Evolutionary conservation across 2,113 vertebrate species (phyloP).

Genomic region (Vireo altiloquus): DNA sequence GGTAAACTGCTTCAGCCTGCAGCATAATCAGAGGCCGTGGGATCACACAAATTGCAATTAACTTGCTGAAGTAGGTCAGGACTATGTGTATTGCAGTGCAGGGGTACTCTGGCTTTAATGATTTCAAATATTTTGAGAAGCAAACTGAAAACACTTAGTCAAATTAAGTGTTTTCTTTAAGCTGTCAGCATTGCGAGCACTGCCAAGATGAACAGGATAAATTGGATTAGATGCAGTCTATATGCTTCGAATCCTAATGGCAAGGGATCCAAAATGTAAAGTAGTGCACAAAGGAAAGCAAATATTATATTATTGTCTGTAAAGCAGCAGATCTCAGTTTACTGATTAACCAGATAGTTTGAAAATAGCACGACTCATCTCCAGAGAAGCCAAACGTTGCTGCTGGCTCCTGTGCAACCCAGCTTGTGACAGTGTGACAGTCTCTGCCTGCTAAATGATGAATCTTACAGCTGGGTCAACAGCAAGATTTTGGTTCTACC

Average conservation of each 20-base stretch:
- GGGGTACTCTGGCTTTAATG: constrained; percentile 23
- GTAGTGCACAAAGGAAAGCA: constrained; percentile 30
- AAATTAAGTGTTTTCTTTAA: constrained; percentile 67
- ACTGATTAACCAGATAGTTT: constrained; percentile 24
- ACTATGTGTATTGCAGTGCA: background rate
- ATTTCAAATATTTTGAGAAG: constrained; percentile 62
- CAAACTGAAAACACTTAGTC: constrained; percentile 59
- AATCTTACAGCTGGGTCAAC: background rate
- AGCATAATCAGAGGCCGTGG: background rate
- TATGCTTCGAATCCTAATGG: constrained; percentile 35
- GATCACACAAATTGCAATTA: constrained; percentile 7
- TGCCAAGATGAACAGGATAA: constrained; percentile 55
- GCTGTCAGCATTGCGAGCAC: constrained; percentile 37
- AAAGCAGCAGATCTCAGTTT: constrained; percentile 37
- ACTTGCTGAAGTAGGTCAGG: constrained; percentile 35
- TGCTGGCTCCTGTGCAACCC: background rate
- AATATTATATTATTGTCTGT: constrained; percentile 32
- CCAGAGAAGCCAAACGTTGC: background rate
- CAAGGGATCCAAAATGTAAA: constrained; percentile 51
- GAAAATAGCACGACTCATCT: constrained; percentile 38
- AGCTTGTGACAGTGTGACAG: background rate
- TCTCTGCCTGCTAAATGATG: background rate
- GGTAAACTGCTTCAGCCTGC: background rate
- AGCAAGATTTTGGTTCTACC: background rate
- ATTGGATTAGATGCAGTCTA: constrained; percentile 64